Conservation (phyloP, 2,888 invertebrate genomes). For the Fabriciana adippe region DNA sequence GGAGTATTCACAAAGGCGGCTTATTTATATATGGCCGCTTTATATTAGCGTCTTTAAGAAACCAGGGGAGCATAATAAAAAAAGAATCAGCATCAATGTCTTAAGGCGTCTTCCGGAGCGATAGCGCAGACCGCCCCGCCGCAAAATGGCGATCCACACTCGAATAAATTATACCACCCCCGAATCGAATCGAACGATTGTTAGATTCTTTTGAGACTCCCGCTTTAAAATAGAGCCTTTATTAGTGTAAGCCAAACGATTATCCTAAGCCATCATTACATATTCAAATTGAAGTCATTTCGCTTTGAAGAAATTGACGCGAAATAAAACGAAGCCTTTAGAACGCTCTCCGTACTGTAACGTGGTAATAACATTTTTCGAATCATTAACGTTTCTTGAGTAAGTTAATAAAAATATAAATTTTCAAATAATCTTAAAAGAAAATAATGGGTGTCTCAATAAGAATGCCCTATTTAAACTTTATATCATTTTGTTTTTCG, state of each 20-base stretch:
- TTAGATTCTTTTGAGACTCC: conserved; percentile 80
- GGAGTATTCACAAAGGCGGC: conserved; percentile 70
- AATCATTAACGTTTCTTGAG: conserved; percentile 45
- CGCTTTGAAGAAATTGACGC: conserved; percentile 80
- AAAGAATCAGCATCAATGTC: conserved; percentile 83
- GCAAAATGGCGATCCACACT: conserved; percentile 81
- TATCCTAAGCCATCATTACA: conserved; percentile 81
- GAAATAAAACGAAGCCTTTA: conserved; percentile 79
- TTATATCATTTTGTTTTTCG: no score
- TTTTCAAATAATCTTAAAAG: no score
- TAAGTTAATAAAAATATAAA: neutral
- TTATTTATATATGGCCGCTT: conserved; percentile 81
- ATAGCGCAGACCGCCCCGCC: conserved; percentile 72
- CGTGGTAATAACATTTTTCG: conserved; percentile 65
- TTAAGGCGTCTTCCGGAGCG: conserved; percentile 78
- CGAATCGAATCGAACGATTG: conserved; percentile 73
- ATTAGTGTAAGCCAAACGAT: conserved; percentile 82
- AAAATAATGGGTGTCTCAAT: no score
- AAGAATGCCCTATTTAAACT: no score
- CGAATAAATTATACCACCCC: conserved; percentile 80
- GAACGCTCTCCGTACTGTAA: conserved; percentile 59
- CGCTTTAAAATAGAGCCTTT: conserved; percentile 77
- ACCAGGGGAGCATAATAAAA: conserved; percentile 80
- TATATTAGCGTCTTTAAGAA: conserved; percentile 81
- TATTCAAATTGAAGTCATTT: conserved; percentile 82